Conservation (phyloP, 2,113 vertebrate genomes). For the Sinocyclocheilus maitianheensis region DNA sequence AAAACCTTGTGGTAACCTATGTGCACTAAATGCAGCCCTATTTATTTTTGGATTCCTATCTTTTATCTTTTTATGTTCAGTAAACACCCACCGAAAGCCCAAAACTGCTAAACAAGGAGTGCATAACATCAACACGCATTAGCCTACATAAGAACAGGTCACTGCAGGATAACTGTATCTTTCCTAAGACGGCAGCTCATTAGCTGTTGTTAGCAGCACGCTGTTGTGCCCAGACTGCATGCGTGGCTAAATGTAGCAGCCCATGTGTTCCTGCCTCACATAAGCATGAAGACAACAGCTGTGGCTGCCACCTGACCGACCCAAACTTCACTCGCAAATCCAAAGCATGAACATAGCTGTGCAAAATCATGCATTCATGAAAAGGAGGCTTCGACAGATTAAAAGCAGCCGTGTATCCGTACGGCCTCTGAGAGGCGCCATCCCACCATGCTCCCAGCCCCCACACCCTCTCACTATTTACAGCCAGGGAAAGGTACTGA, state of each 20-base stretch:
- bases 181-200: conserved; percentile 15
- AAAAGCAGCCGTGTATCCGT: conserved; percentile 15
- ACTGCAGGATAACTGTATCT: conserved; percentile 5
- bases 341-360: neutral
- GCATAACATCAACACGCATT: neutral
- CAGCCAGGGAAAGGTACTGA: conserved; percentile 60
- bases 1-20: conserved; percentile 11
- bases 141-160: conserved; percentile 21
- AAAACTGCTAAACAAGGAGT: neutral
- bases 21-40: neutral
- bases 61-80: neutral
- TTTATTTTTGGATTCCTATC: neutral
- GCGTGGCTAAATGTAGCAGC: conserved; percentile 11
- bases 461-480: conserved; percentile 36
- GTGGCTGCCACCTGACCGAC: conserved; percentile 52
- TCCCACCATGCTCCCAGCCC: conserved; percentile 43
- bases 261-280: conserved; percentile 42
- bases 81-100: neutral
- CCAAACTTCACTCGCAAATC: conserved; percentile 9
- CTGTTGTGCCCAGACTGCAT: conserved; percentile 4
- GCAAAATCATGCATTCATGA: neutral
- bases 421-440: conserved; percentile 60
- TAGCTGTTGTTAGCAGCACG: conserved; percentile 1
- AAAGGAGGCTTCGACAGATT: neutral
- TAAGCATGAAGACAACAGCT: conserved; percentile 44